These are phyloP conservation scores for Misgurnus mizolepis DNA, from an alignment of 2,113 vertebrate genomes.

Conservation along the genomic window DNA sequence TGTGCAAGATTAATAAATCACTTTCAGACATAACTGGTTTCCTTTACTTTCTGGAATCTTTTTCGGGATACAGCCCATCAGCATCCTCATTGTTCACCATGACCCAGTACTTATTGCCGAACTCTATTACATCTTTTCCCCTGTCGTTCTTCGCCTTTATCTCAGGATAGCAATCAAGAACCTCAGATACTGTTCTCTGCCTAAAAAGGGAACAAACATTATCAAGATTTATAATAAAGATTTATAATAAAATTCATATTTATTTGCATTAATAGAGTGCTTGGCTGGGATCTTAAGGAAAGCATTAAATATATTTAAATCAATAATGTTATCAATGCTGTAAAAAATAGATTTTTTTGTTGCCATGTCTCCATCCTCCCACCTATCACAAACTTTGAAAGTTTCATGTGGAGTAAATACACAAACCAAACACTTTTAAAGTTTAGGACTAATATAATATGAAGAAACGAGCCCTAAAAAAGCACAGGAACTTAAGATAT, in stretches of 20 bases:
- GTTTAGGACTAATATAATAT: not conserved
- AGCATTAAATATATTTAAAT: not conserved
- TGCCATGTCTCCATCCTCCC: too few species aligned
- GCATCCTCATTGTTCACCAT: slow-evolving; percentile 86
- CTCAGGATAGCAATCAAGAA: slow-evolving; percentile 86
- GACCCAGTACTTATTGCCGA: slow-evolving; percentile 95
- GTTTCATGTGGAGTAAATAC: not conserved
- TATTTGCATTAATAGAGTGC: not conserved
- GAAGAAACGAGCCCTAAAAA: not conserved
- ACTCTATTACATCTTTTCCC: slow-evolving; percentile 88
- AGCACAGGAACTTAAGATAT: too few species aligned
- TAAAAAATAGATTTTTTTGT: too few species aligned
- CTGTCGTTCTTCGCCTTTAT: slow-evolving; percentile 81
- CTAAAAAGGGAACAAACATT: slow-evolving; percentile 44
- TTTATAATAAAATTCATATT: not conserved
- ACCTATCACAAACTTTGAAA: not conserved
- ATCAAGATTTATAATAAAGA: not conserved
- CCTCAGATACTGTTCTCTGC: slow-evolving; percentile 81
- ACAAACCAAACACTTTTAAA: not conserved
- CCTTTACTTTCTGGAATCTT: slow-evolving; percentile 85
- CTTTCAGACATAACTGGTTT: not conserved
- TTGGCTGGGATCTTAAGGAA: not conserved
- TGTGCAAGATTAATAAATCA: not conserved
- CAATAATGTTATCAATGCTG: too few species aligned
- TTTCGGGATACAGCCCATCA: slow-evolving; percentile 74